phyloP scores from a whole-genome alignment of 2,797 vertebrate species.

The Rhinella marina region DNA sequence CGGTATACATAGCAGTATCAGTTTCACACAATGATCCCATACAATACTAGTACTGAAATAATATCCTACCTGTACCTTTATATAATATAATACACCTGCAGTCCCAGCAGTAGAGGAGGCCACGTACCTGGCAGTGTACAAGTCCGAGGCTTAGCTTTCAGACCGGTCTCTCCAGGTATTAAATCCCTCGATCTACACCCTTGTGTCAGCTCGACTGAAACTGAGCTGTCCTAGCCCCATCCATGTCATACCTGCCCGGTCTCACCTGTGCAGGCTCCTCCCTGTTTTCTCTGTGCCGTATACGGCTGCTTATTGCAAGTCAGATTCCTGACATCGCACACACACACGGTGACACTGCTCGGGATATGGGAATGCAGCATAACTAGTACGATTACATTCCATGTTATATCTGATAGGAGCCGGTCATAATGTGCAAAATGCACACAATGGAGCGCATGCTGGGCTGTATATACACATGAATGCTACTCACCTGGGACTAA shows the following conservation, averaged over 20 bases:
- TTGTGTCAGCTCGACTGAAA: not conserved
- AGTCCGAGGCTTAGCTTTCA: not conserved
- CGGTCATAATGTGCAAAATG: not conserved
- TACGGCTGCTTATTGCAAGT: not conserved
- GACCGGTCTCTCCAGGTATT: constrained; percentile 31
- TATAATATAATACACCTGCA: not conserved
- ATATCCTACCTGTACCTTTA: not conserved
- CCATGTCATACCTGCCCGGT: constrained; percentile 23
- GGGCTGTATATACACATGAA: constrained; percentile 14
- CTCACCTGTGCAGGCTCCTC: not conserved
- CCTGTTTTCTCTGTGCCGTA: not conserved
- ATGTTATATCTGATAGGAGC: constrained; percentile 5
- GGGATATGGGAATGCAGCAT: constrained; percentile 40
- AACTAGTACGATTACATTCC: constrained; percentile 43
- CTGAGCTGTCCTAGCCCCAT: constrained; percentile 1
- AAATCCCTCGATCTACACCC: not conserved
- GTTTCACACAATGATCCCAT: not conserved
- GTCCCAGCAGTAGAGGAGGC: not conserved
- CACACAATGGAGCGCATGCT: constrained; percentile 11
- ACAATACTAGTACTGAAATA: not conserved
- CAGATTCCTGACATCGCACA: constrained; percentile 36
- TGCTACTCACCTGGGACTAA: not conserved
- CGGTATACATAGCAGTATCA: not conserved
- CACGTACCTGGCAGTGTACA: constrained; percentile 28
- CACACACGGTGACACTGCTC: not conserved